phyloP scores from a whole-genome alignment of 2,113 vertebrate species.

The Crypturellus undulatus region DNA sequence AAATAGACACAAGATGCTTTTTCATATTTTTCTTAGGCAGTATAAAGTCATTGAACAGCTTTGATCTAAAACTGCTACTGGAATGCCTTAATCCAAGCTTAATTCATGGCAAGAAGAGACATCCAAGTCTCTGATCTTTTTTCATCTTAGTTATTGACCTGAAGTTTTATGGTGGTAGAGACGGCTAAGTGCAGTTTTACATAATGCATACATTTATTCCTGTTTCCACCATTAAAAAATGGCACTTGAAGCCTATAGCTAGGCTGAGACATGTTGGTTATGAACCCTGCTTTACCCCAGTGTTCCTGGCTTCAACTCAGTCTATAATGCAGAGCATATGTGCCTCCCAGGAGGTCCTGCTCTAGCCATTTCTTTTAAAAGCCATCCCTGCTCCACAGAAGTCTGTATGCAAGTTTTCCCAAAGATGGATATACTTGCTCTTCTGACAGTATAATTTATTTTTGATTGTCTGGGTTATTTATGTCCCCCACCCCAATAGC shows the following conservation, averaged over 20 bases:
- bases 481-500: background rate
- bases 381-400: background rate
- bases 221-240: background rate
- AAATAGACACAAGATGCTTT: background rate
- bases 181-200: background rate
- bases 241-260: background rate
- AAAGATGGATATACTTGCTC: constrained; percentile 37
- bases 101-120: background rate
- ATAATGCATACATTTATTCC: background rate
- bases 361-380: background rate
- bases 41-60: background rate
- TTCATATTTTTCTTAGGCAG: background rate
- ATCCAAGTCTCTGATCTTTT: background rate
- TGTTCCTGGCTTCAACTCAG: background rate
- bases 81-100: background rate
- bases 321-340: constrained; percentile 4
- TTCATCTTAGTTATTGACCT: background rate
- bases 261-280: background rate
- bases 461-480: constrained; percentile 32
- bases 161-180: background rate
- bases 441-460: background rate
- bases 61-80: background rate
- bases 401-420: constrained; percentile 10
- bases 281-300: background rate
- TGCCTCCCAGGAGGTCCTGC: constrained; percentile 25